Base-by-base conservation (phyloP, 2,888 invertebrate species). In the Spodoptera littoralis region DNA sequence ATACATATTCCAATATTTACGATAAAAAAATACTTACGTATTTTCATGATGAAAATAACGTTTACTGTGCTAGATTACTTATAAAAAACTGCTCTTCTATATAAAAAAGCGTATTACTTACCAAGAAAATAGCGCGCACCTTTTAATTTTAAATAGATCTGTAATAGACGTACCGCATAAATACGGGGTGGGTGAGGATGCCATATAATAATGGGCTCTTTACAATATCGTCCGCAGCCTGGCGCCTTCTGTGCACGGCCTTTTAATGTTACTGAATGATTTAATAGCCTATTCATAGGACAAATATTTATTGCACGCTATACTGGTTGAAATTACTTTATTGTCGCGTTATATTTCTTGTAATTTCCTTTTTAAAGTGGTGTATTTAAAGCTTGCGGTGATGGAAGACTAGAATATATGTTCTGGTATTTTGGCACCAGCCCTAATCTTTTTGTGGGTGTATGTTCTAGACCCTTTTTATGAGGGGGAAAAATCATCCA, bases 211-310 rank as follows among this genome's bases (percentile, higher is more conserved):
- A 72, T 71, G n/a, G 59, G 58, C 56, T 60, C 73, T 72, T 73
- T 73, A 73, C 68, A 72, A 72, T 61, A 66, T 63, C 50, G 12
- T 27, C 59, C 62, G 45, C 36, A 60, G 59, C 44, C 65, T 51
- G 49, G 49, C 24, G 68, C 27, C 60, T 36, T 53, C 62, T 67
- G 62, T 72, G 59, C 67, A 59, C 52, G 68, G 56, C 59, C 73
- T 73, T 67, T 72, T 68, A 73, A 68, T 72, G 53, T 50, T 60
- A n/a, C 63, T 68, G 63, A 67, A 68, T 72, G 73, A 72, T 71
- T 62, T 71, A 71, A 62, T 67, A 50, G 53, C 47, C 73, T 73
- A 62, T 71, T 72, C 71, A 73, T 71, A 60, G 43, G 41, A 54
- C 42, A 60, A 59, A 71, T 72, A 72, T 72, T 67, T 72, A 70